Conservation (phyloP, 2,113 vertebrate species). For the Oreotrochilus melanogaster region DNA sequence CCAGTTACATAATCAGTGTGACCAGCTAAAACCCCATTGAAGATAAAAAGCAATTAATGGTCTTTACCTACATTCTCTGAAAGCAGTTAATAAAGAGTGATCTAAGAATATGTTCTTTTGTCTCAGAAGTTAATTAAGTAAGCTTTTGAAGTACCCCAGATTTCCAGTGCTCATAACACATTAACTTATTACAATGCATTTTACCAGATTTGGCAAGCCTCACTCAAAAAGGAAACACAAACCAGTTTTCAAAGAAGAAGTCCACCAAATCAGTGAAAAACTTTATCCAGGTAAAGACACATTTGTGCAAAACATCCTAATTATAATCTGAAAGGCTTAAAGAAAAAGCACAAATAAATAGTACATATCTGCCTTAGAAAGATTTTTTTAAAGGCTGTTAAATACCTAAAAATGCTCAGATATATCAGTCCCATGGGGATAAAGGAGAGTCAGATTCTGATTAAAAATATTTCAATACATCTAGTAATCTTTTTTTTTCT, state of each 20-base stretch:
- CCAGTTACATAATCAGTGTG: background rate
- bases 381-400: background rate
- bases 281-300: background rate
- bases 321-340: background rate
- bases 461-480: background rate
- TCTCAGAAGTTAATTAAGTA: background rate
- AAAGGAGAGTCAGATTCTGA: background rate
- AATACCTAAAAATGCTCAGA: background rate
- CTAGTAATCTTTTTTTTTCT: background rate
- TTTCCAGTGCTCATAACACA: background rate
- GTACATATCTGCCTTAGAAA: background rate
- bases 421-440: background rate
- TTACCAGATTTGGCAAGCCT: background rate
- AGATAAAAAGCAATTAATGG: background rate
- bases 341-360: background rate
- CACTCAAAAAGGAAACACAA: background rate
- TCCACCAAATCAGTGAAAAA: background rate
- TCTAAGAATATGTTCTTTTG: background rate
- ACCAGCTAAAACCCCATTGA: background rate
- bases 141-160: background rate
- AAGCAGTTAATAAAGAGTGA: background rate
- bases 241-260: background rate
- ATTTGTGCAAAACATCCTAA: background rate
- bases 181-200: background rate
- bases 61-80: background rate